A percentile compares a stretch with the other conserved stretches of the same genome.
Evolutionary conservation across 1,140 invertebrate genomes (phyloP).

Genomic region (Drosophila rufa): DNA sequence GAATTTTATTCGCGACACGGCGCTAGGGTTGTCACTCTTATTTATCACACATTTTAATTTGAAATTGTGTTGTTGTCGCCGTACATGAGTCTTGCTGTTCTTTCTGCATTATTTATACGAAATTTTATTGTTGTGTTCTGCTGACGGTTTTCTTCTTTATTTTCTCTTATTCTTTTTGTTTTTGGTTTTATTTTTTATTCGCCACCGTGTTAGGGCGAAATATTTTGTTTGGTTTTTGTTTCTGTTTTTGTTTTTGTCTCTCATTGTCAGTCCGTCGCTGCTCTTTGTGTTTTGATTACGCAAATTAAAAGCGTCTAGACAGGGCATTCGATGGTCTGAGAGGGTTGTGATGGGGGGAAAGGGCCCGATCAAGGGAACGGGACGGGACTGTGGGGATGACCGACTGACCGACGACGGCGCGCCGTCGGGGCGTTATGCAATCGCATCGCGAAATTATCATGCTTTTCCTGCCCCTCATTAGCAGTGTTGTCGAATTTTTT

Average conservation of each 20-base stretch:
- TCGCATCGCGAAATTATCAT: slow-evolving; percentile 4
- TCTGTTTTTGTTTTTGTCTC: slow-evolving; percentile 63
- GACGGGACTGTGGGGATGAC: slow-evolving; percentile 1
- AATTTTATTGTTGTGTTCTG: slow-evolving; percentile 43
- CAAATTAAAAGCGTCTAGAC: slow-evolving; percentile 81
- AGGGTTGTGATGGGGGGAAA: slow-evolving; percentile 10
- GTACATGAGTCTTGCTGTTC: slow-evolving; percentile 42
- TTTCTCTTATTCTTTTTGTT: slow-evolving; percentile 13
- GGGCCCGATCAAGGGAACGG: slow-evolving; percentile 8
- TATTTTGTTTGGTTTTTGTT: slow-evolving; percentile 40
- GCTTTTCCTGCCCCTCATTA: neutral
- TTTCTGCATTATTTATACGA: slow-evolving; percentile 75
- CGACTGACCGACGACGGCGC: slow-evolving; percentile 30
- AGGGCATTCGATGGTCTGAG: slow-evolving; percentile 18
- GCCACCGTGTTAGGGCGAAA: slow-evolving; percentile 52
- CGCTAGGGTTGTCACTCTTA: slow-evolving; percentile 19
- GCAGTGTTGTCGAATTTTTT: too few relatives aligned
- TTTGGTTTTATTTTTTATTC: slow-evolving; percentile 40
- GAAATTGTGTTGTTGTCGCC: slow-evolving; percentile 54
- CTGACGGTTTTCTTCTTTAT: slow-evolving; percentile 51
- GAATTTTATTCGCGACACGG: slow-evolving; percentile 35
- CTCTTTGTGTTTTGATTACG: slow-evolving; percentile 79
- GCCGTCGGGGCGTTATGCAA: slow-evolving; percentile 27
- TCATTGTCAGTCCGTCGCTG: slow-evolving; percentile 70
- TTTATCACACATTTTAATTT: slow-evolving; percentile 65